These are phyloP conservation scores for Alcedo atthis DNA, from an alignment of 2,797 vertebrate species.

Conservation along the genomic window DNA sequence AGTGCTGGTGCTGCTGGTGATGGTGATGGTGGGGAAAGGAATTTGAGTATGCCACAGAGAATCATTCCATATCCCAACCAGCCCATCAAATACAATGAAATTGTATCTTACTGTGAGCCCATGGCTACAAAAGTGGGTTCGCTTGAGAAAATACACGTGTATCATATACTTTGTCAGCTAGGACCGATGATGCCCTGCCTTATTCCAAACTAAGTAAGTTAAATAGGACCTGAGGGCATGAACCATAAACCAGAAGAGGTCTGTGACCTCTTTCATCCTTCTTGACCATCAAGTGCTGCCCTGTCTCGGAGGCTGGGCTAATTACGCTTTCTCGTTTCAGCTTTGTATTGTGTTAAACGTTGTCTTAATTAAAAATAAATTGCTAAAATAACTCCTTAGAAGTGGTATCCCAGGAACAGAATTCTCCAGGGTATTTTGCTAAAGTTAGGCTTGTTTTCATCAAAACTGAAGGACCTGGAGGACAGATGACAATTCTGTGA, in stretches of 20 bases:
- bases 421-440: conserved; percentile 11
- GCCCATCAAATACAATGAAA: background rate
- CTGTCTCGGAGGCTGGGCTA: background rate
- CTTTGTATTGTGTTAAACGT: background rate
- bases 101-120: background rate
- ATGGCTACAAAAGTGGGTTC: background rate
- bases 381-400: background rate
- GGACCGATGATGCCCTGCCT: background rate
- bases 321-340: conserved; percentile 19
- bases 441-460: conserved; percentile 1
- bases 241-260: background rate
- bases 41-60: background rate
- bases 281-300: conserved; percentile 15
- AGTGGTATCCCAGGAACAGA: conserved; percentile 7
- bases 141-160: background rate
- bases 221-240: conserved; percentile 4
- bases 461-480: background rate
- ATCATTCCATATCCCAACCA: background rate
- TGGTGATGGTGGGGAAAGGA: background rate
- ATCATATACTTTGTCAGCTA: background rate
- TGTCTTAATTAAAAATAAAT: conserved; percentile 57
- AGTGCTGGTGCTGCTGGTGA: background rate
- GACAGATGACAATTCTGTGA: conserved; percentile 18
- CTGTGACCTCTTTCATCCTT: background rate
- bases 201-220: background rate